Evolutionary conservation across 2,113 vertebrate species (phyloP), one percentile per base, ranked within the genome.

Genomic region (Suncus etruscus): DNA sequence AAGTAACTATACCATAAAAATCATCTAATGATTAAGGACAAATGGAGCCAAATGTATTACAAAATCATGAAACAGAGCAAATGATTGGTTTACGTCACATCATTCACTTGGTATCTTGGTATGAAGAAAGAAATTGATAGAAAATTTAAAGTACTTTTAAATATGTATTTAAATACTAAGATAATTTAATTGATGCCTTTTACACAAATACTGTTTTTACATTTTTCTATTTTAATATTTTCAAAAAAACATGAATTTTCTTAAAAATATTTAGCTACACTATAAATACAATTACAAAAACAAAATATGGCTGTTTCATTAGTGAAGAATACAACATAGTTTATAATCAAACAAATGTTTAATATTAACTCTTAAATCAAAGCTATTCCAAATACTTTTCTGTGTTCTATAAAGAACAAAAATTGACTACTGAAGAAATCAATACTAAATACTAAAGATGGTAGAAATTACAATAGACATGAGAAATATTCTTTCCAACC

Each of bases 51-150:
- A 85, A 9, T 58, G 10, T 68, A 77, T 73, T 91, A 48, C 66
- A 89, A 66, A 90, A 87, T 54, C 3, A 70, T 32, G 11, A 72
- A 74, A 8, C 1, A 39, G 3, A 61, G 47, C 89, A 92, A 68
- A 90, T 95, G 86, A 61, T 8, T 87, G 24, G 8, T 83, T 93
- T 86, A 90, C 50, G 73, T 86, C 76, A 58, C 4, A 63, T 88
- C 83, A 86, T 50, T 94, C 39, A 85, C 16, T 92, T 72, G 50
- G 2, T 69, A 50, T 88, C 39, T 90, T 76, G 4, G 24, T 91
- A 1, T 32, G 9, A 25, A 86, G 20, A 93, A 93, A 94, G 87
- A 48, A 90, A 82, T 87, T 90, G 8, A 76, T 83, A 29, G 63
- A 54, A 80, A 94, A 48, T 54, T n/a, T 79, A 45, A 76, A 73